phyloP scores from a whole-genome alignment of 2,113 vertebrate genomes.

The Silurus asotus region DNA sequence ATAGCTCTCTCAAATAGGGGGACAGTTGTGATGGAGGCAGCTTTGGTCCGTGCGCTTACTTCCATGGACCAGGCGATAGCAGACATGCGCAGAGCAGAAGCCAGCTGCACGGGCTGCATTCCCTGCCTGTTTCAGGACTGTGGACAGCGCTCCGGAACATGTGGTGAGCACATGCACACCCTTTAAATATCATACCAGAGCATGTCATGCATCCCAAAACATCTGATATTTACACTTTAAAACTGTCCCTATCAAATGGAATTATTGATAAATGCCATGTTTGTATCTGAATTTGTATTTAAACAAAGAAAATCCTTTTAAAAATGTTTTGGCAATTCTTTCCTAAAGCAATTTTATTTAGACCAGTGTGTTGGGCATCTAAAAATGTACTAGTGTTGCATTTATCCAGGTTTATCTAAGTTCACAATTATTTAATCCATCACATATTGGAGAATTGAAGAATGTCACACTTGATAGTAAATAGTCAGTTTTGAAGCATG shows the following conservation, averaged over 20 bases:
- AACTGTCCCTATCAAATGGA: background rate
- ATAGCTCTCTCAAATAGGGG: slow-evolving; percentile 82
- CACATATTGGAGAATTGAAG: background rate
- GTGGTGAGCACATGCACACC: slow-evolving; percentile 65
- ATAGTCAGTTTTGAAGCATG: background rate
- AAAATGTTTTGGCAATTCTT: background rate
- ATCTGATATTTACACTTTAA: background rate
- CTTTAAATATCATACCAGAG: background rate
- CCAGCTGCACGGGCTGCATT: slow-evolving; percentile 73
- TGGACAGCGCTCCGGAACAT: slow-evolving; percentile 67
- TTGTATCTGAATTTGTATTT: background rate
- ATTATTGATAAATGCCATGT: background rate
- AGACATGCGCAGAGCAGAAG: slow-evolving; percentile 67
- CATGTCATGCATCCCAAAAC: background rate
- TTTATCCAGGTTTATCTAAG: background rate
- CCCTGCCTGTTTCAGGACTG: slow-evolving; percentile 84
- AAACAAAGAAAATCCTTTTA: background rate
- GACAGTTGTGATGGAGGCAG: slow-evolving; percentile 82
- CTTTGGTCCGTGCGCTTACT: slow-evolving; percentile 77
- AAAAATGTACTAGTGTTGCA: background rate
- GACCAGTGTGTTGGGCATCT: background rate
- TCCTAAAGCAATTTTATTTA: background rate
- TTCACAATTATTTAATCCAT: no score
- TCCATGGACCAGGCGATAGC: slow-evolving; percentile 73
- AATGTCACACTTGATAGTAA: background rate